Base-by-base conservation (phyloP, 1,140 invertebrate species). In the Aphelenchoides avenae region DNA sequence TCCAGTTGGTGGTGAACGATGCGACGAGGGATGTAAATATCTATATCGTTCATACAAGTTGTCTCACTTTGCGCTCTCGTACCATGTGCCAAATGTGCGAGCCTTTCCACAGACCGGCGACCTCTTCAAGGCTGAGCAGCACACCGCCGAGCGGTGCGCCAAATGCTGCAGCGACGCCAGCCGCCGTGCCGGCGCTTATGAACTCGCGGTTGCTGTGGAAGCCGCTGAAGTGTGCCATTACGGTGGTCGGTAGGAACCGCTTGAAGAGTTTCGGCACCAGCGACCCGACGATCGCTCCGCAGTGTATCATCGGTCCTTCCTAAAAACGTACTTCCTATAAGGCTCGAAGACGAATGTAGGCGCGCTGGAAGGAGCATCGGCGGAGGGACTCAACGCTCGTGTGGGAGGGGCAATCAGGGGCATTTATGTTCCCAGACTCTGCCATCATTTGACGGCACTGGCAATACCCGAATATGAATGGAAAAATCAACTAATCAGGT, bases 231-330 rank as follows among this genome's bases (percentile, higher is more conserved):
- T 89, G 89, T 69, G 86, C 83, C 73, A 97, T 94, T 47, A 94
- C 7, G 5, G 70, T 63, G 24, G 72, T 51, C 13, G 52, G 56
- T 15, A 78, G 39, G 11, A 59, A 51, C 20, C 59, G 90, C 61
- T 88, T 90, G 80, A 93, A 92, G 18, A 93, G 93, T 80, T 98
- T 93, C 0, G 91, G 96, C 56, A 99, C 87, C 22, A 93, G 93
- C 34, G 93, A 93, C 7, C 91, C 94, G 0, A 99, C 87, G 4
- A 95, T 89, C n/a, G 92, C 88, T 3, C 94, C 95, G 41, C 89
- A 89, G 81, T 99, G 95, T 71, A 98, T 97, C 94, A 98, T 97
- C 18, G 93, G 93, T 13, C 93, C 93, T 88, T 98, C 94, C 87
- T 92, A 71, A 40, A 69, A 33, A 65, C n/a, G n/a, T n/a, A n/a